A percentile compares a stretch with the other conserved stretches of the same genome.
These are phyloP conservation scores for Colius striatus DNA, from an alignment of 2,113 vertebrate genomes.

Conservation along the genomic window DNA sequence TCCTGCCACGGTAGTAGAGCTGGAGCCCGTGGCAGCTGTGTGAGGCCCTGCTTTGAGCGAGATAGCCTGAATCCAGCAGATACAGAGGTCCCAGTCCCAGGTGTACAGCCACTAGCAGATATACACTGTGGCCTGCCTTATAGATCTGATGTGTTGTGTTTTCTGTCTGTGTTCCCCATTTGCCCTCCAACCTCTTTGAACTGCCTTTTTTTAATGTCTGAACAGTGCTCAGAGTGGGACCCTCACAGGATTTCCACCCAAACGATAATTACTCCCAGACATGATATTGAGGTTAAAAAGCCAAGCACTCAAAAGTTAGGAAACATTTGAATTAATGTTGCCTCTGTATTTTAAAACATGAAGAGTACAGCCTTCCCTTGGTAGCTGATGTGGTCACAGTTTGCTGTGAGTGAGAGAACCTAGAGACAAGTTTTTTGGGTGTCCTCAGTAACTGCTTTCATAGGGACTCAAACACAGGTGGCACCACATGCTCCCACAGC, in stretches of 20 bases:
- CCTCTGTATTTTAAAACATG: background rate
- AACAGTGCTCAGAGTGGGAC: background rate
- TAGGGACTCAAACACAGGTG: background rate
- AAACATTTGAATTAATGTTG: background rate
- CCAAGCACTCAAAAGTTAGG: background rate
- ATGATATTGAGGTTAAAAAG: background rate
- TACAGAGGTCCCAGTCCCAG: background rate
- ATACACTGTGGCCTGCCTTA: background rate
- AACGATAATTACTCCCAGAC: background rate
- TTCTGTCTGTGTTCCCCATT: background rate
- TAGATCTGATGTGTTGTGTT: background rate
- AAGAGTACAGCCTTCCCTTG: background rate
- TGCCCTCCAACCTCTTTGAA: background rate
- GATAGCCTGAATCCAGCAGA: background rate
- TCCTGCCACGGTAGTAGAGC: accelerated
- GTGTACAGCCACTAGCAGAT: background rate
- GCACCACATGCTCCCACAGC: accelerated
- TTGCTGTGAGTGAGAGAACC: background rate
- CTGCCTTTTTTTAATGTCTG: background rate
- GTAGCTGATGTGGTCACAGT: background rate
- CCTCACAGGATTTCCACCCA: background rate
- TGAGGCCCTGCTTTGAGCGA: background rate
- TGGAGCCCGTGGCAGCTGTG: background rate
- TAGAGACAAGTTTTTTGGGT: background rate
- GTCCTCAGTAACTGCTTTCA: background rate